A percentile compares a stretch with the other conserved stretches of the same genome.
Evolutionary conservation across 2,888 invertebrate species (phyloP).

Genomic region (Lochmaea crataegi): DNA sequence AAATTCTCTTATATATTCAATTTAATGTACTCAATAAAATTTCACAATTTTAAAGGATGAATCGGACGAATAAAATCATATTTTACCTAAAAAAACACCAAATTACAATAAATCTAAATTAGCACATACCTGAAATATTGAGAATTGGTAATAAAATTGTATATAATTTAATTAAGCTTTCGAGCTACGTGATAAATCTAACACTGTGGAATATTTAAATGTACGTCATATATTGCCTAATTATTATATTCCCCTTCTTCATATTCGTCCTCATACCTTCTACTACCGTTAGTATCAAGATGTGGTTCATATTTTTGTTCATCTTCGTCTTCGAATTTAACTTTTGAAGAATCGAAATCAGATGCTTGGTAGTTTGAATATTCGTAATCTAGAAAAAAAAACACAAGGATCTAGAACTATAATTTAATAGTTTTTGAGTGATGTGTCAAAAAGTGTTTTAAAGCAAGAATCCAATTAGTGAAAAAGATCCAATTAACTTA

Average conservation of each 20-base stretch:
- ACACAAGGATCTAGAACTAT: background rate
- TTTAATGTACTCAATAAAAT: background rate
- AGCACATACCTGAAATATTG: constrained; percentile 25
- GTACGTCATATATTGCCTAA: constrained; percentile 7
- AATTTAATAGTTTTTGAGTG: background rate
- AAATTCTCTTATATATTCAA: background rate
- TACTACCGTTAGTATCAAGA: constrained; percentile 63
- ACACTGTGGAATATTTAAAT: constrained; percentile 5
- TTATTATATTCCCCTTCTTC: constrained; percentile 62
- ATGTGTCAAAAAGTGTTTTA: too few relatives aligned
- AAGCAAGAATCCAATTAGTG: too few relatives aligned
- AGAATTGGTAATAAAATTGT: constrained; percentile 27
- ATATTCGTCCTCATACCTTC: constrained; percentile 62
- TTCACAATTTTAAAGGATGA: background rate
- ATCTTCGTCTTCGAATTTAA: constrained; percentile 78
- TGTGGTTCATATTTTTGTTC: constrained; percentile 81
- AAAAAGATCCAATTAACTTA: too few relatives aligned
- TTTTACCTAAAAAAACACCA: constrained; percentile 22
- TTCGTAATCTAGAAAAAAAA: constrained; percentile 73
- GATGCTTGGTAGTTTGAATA: constrained; percentile 72
- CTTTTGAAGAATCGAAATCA: constrained; percentile 71
- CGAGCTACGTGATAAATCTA: constrained; percentile 9
- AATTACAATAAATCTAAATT: constrained; percentile 14
- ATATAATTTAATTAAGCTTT: constrained; percentile 9
- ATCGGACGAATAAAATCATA: background rate